Percentiles rank a stretch among this genome's conserved stretches.
These are phyloP conservation scores for Drosophila neonasuta DNA, from an alignment of 2,888 invertebrate species.

Conservation along the genomic window DNA sequence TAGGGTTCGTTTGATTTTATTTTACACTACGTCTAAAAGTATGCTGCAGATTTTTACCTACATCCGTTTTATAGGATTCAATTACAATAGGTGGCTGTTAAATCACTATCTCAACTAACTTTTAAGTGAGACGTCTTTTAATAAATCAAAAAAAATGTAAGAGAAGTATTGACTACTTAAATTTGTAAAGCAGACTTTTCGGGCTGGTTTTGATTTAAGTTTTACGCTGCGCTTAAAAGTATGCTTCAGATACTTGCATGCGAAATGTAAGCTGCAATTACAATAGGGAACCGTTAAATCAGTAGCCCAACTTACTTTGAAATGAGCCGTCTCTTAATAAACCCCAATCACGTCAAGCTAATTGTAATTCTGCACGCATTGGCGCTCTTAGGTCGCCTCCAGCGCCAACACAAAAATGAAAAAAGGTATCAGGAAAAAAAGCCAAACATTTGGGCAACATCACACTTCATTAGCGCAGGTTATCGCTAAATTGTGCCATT, in stretches of 20 bases:
- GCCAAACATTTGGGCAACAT: conserved; percentile 59
- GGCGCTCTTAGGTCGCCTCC: conserved; percentile 11
- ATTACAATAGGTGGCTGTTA: neutral
- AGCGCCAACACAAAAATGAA: conserved; percentile 14
- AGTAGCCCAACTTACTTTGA: neutral
- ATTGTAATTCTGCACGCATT: conserved; percentile 56
- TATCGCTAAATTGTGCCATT: conserved; percentile 59
- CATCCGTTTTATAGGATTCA: neutral
- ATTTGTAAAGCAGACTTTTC: no score
- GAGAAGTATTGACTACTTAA: no score
- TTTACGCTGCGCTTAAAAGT: neutral
- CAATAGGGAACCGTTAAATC: neutral
- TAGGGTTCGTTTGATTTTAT: neutral
- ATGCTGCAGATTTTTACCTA: neutral
- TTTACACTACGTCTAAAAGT: neutral
- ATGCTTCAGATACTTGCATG: neutral
- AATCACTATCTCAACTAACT: neutral
- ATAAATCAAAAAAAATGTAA: neutral
- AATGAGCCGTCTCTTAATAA: conserved; percentile 12
- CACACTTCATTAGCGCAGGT: conserved; percentile 75
- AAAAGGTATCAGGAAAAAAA: conserved; percentile 41
- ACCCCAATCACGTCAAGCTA: conserved; percentile 30
- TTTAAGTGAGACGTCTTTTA: conserved; percentile 6
- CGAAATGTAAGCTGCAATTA: neutral
- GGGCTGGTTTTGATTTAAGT: neutral